Evolutionary conservation across 2,797 vertebrate species (phyloP).

Genomic region (Numenius phaeopus): DNA sequence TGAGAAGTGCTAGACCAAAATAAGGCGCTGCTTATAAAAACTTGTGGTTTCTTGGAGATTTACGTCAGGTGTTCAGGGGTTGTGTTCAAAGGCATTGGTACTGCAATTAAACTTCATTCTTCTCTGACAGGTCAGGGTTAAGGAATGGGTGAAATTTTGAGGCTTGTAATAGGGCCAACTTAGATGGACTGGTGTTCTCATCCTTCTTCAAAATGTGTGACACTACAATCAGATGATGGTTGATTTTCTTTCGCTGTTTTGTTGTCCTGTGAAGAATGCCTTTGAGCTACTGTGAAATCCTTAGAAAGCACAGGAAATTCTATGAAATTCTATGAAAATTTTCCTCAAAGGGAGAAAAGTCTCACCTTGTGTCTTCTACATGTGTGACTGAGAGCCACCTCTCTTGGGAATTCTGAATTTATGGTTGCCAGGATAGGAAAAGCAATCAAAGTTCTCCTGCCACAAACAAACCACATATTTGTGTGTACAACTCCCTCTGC

Average conservation of each 20-base stretch:
- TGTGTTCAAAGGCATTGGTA: background rate
- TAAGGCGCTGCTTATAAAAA: background rate
- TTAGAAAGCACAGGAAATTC: background rate
- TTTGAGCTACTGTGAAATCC: background rate
- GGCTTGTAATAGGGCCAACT: background rate
- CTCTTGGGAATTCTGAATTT: background rate
- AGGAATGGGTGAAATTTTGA: background rate
- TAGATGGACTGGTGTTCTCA: background rate
- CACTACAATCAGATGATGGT: background rate
- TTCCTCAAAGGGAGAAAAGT: background rate
- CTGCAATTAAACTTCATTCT: background rate
- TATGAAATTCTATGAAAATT: background rate
- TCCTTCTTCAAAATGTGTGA: background rate
- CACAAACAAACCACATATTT: background rate
- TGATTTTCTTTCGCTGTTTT: background rate
- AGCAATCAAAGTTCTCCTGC: background rate
- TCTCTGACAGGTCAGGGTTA: background rate
- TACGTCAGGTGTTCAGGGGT: background rate
- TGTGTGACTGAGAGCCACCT: background rate
- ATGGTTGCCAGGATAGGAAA: background rate
- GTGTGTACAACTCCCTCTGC: background rate
- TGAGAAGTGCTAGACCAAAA: background rate
- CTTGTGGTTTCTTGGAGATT: background rate
- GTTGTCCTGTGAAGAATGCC: background rate
- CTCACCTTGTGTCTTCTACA: background rate